Conservation (phyloP, 2,888 invertebrate genomes). For the Cacoxenus indagator region DNA sequence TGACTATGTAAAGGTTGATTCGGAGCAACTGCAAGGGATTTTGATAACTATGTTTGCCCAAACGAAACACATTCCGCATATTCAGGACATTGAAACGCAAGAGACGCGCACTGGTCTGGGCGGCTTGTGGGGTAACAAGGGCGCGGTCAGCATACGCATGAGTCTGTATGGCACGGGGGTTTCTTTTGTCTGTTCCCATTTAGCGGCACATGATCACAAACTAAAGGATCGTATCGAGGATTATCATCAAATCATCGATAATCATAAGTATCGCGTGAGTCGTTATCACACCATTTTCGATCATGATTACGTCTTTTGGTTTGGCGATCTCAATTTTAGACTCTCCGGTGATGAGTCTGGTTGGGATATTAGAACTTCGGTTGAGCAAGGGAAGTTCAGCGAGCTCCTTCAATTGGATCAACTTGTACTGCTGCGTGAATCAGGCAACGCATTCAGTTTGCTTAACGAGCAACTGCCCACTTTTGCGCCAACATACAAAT, state of each 20-base stretch:
- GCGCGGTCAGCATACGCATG: constrained; percentile 89
- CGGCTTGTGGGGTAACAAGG: constrained; percentile 89
- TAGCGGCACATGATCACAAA: constrained; percentile 90
- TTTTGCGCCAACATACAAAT: constrained; percentile 93
- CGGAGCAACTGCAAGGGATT: constrained; percentile 86
- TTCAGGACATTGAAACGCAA: constrained; percentile 87
- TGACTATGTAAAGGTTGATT: constrained; percentile 84
- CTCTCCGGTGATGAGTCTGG: constrained; percentile 78
- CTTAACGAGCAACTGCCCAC: constrained; percentile 80
- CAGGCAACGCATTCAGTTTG: constrained; percentile 86
- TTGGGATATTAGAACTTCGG: constrained; percentile 77
- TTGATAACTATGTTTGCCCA: constrained; percentile 84
- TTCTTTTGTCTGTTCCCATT: constrained; percentile 89
- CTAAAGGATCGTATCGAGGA: constrained; percentile 87
- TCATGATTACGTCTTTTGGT: constrained; percentile 96
- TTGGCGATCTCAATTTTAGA: constrained; percentile 92
- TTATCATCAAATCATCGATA: constrained; percentile 87
- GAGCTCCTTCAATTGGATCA: constrained; percentile 83
- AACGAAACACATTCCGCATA: constrained; percentile 82
- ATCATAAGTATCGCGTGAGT: constrained; percentile 81
- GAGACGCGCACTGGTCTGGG: constrained; percentile 91
- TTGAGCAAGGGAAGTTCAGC: constrained; percentile 78
- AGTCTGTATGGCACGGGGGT: constrained; percentile 90
- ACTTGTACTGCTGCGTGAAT: constrained; percentile 78
- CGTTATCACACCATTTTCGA: constrained; percentile 87